Base-by-base conservation (phyloP, 2,797 vertebrate species). In the Characodon lateralis region DNA sequence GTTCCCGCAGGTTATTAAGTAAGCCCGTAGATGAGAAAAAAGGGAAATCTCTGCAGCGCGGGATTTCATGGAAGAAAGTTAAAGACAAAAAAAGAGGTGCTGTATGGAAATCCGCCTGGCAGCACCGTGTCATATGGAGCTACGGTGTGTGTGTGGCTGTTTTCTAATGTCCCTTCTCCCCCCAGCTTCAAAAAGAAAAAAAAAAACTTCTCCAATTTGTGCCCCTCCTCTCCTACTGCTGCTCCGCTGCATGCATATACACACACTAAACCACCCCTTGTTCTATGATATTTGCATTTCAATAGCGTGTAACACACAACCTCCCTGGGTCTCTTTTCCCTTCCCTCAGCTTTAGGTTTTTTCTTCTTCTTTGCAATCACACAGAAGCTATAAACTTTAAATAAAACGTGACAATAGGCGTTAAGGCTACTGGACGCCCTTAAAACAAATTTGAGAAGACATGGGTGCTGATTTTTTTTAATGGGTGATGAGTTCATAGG, bases 261-360 rank as follows among this genome's bases (percentile, higher is more conserved):
- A 91, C 88, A 89, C 86, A 89, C 92, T 95, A 90, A 96, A 94
- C 94, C 95, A 94, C 95, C 95, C 95, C 95, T 96, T 96, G 95
- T 96, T 96, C 96, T 93, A 83, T 95, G 90, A 95, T 94, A 96
- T 96, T 96, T 96, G 96, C 95, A 96, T 96, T 95, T 96, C 94
- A 96, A 96, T 96, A 89, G 95, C 92, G 89, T 94, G 92, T 94
- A 95, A 95, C 95, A 95, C 95, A 93, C 93, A 92, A 90, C 81
- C 88, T 91, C 90, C 85, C 92, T 77, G 85, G 83, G 88, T 91
- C 85, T 82, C 88, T 83, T 84, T 92, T 84, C 89, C 78, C 80
- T 61, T 85, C 83, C 78, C 81, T 77, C 77, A 83, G 89, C 93
- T 92, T 93, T 88, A 93, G 91, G 93, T 92, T 74, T 88, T 85